Evolutionary conservation across 1,140 invertebrate species (phyloP).

Genomic region (Aphelenchoides fujianensis): DNA sequence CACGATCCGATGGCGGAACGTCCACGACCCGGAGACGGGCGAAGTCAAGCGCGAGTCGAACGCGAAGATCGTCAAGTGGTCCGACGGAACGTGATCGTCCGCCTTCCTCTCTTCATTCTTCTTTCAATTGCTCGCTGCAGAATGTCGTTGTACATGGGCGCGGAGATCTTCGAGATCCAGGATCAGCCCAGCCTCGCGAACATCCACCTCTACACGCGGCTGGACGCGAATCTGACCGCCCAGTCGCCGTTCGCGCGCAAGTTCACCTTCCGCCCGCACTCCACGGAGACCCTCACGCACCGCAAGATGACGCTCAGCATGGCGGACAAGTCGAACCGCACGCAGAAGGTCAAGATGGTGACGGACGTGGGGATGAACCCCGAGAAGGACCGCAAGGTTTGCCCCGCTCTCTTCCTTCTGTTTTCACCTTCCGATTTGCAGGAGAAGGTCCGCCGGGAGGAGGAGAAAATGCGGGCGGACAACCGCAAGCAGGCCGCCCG

Average conservation of each 20-base stretch:
- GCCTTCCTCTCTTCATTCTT: conserved; percentile 26
- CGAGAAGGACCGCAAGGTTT: conserved; percentile 44
- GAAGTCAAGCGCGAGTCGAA: conserved; percentile 77
- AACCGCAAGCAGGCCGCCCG: conserved; percentile 50
- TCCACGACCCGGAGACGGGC: conserved; percentile 56
- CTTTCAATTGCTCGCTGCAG: conserved; percentile 59
- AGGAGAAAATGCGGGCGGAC: conserved; percentile 54
- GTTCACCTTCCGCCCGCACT: conserved; percentile 79
- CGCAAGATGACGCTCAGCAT: conserved; percentile 96
- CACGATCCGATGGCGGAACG: conserved; percentile 90
- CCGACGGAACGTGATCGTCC: conserved; percentile 74
- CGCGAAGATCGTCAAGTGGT: conserved; percentile 90
- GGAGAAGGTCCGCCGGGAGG: conserved; percentile 57
- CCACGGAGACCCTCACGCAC: conserved; percentile 95
- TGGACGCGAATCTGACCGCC: conserved; percentile 94
- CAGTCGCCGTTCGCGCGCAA: conserved; percentile 95
- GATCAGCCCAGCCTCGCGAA: conserved; percentile 83
- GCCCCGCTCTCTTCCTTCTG: neutral
- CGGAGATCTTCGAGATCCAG: conserved; percentile 96
- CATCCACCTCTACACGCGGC: conserved; percentile 90
- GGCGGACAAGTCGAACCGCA: conserved; percentile 92
- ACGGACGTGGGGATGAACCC: conserved; percentile 66
- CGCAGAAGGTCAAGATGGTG: conserved; percentile 90
- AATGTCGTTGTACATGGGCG: conserved; percentile 91
- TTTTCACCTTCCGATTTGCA: conserved; percentile 28